These are phyloP conservation scores for Formica exsecta DNA, from an alignment of 1,140 invertebrate species.

Conservation along the genomic window DNA sequence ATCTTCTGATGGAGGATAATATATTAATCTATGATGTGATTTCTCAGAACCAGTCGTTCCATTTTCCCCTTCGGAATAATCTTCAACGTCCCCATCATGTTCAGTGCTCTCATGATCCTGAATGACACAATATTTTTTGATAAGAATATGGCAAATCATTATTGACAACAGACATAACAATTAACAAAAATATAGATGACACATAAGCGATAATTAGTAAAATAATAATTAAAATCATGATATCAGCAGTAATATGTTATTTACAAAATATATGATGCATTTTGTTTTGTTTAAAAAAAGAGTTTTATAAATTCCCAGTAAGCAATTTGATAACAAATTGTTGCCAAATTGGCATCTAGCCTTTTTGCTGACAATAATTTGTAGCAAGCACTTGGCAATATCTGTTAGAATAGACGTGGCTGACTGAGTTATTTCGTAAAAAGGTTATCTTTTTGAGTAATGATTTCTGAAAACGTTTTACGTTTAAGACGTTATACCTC, in stretches of 20 bases:
- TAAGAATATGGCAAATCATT: background rate
- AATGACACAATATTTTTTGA: background rate
- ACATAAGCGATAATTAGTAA: background rate
- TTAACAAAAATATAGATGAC: background rate
- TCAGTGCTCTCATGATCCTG: slow-evolving; percentile 92
- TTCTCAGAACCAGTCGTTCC: slow-evolving; percentile 91
- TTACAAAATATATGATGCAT: background rate
- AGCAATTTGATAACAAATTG: too few relatives aligned
- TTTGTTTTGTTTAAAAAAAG: background rate
- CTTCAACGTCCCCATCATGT: slow-evolving; percentile 95
- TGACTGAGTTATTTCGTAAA: background rate
- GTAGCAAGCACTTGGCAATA: too few relatives aligned
- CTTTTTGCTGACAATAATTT: too few relatives aligned
- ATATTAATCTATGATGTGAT: slow-evolving; percentile 86
- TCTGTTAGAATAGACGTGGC: too few relatives aligned
- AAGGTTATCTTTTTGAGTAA: background rate
- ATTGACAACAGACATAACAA: background rate
- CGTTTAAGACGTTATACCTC: slow-evolving; percentile 86
- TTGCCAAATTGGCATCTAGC: too few relatives aligned
- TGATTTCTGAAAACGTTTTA: slow-evolving; percentile 6
- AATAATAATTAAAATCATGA: background rate
- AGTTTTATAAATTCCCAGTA: background rate
- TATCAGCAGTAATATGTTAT: slow-evolving; percentile 40
- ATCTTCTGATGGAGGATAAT: slow-evolving; percentile 86
- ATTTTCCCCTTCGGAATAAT: slow-evolving; percentile 93